Conservation (phyloP, 2,797 vertebrate species). For the Microcaecilia unicolor region DNA sequence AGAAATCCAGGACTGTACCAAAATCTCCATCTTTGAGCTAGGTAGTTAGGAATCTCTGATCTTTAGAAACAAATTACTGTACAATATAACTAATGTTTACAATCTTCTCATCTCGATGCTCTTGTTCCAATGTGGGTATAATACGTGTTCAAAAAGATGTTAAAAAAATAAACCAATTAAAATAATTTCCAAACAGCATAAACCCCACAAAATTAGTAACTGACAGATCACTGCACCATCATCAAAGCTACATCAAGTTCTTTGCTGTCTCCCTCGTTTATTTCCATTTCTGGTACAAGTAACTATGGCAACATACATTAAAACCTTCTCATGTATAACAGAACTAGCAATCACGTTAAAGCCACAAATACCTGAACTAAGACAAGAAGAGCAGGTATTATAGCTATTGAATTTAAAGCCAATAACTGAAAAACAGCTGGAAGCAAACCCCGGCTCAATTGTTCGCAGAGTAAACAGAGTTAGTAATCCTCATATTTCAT, state of each 20-base stretch:
- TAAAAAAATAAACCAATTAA: too few relatives aligned
- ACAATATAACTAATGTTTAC: too few relatives aligned
- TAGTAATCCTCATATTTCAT: slow-evolving; percentile 11
- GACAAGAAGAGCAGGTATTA: slow-evolving; percentile 37
- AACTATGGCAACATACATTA: slow-evolving; percentile 55
- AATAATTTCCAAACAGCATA: slow-evolving; percentile 21
- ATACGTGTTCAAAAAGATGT: too few relatives aligned
- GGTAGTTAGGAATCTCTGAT: too few relatives aligned
- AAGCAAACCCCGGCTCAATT: slow-evolving; percentile 30
- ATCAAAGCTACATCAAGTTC: slow-evolving; percentile 40
- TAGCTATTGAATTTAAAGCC: slow-evolving; percentile 59
- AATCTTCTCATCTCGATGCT: too few relatives aligned
- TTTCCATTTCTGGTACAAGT: slow-evolving; percentile 52
- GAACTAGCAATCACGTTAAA: slow-evolving; percentile 56
- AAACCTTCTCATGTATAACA: slow-evolving; percentile 62
- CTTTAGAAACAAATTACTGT: too few relatives aligned
- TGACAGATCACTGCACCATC: slow-evolving; percentile 44
- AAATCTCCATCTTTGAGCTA: too few relatives aligned
- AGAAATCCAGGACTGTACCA: too few relatives aligned
- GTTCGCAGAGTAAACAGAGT: slow-evolving; percentile 8
- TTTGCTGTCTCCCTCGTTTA: slow-evolving; percentile 48
- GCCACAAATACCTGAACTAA: slow-evolving; percentile 43
- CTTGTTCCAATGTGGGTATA: too few relatives aligned
- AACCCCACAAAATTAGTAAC: slow-evolving; percentile 44
- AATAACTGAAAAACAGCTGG: slow-evolving; percentile 57